Evolutionary conservation across 2,888 invertebrate genomes (phyloP).

Genomic region (Melangyna quadrimaculata): DNA sequence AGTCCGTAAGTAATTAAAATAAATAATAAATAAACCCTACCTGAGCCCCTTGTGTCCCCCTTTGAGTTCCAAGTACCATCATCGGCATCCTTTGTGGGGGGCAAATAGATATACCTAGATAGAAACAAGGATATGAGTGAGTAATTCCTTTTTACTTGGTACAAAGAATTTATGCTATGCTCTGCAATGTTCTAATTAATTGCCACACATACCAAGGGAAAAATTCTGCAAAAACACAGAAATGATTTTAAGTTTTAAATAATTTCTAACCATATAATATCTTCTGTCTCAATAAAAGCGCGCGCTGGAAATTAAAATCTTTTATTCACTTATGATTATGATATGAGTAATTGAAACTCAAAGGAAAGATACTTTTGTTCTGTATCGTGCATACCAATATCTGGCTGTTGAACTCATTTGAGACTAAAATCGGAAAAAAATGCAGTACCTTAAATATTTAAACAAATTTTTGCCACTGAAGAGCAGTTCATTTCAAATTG

Average conservation of each 20-base stretch:
- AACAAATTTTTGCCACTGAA: too few species aligned
- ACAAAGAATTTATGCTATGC: background rate
- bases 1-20: conserved; percentile 86
- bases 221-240: background rate
- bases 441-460: too few species aligned
- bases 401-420: too few species aligned
- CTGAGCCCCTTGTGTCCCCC: background rate
- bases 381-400: too few species aligned
- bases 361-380: background rate
- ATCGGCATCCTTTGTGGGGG: background rate
- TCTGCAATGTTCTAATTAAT: conserved; percentile 7
- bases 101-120: background rate
- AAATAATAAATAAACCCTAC: conserved; percentile 19
- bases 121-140: background rate
- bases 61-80: background rate
- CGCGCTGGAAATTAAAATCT: background rate
- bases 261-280: background rate
- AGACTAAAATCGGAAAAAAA: too few species aligned
- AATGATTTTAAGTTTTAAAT: conserved; percentile 12
- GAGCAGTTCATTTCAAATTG: too few species aligned
- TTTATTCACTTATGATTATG: too few species aligned
- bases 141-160: background rate
- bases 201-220: conserved; percentile 2
- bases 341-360: too few species aligned
- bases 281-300: background rate